Conservation (phyloP, 2,113 vertebrate genomes). For the Vimba vimba region DNA sequence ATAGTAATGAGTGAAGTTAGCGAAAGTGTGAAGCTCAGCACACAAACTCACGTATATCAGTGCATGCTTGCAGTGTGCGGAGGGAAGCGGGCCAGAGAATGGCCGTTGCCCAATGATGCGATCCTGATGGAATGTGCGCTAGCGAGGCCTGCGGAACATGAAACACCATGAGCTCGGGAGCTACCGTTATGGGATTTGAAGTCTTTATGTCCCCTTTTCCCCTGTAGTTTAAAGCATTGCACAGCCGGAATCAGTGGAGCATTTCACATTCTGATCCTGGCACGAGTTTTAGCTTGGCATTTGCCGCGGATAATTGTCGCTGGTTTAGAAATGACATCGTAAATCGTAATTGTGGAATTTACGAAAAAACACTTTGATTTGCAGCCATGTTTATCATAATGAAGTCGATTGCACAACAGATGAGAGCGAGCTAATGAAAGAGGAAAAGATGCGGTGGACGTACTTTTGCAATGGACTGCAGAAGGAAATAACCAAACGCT, state of each 20-base stretch:
- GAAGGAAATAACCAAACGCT: conserved; percentile 35
- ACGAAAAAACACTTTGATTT: conserved; percentile 14
- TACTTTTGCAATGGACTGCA: conserved; percentile 3
- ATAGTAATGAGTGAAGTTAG: not conserved
- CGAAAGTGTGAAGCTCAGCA: conserved; percentile 23
- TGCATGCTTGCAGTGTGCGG: not conserved
- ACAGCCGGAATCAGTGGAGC: not conserved
- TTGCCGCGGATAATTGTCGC: conserved; percentile 29
- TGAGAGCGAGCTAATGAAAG: not conserved
- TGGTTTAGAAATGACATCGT: conserved; percentile 15
- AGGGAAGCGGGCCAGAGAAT: conserved; percentile 37
- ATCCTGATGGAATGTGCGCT: conserved; percentile 52
- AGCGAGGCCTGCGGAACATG: conserved; percentile 7
- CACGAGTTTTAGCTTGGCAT: conserved; percentile 2
- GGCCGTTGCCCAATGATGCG: conserved; percentile 37
- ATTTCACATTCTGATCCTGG: conserved; percentile 12
- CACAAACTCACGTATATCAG: conserved; percentile 1
- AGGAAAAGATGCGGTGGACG: not conserved
- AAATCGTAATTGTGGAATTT: conserved; percentile 23
- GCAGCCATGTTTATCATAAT: conserved; percentile 1
- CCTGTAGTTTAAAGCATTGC: not conserved
- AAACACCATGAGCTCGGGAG: not conserved
- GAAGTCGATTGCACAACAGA: not conserved
- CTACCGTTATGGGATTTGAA: conserved; percentile 45
- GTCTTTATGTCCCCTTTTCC: conserved; percentile 28